A percentile compares a stretch with the other conserved stretches of the same genome.
Evolutionary conservation across 2,113 vertebrate species (phyloP).

Genomic region (Clarias magur): DNA sequence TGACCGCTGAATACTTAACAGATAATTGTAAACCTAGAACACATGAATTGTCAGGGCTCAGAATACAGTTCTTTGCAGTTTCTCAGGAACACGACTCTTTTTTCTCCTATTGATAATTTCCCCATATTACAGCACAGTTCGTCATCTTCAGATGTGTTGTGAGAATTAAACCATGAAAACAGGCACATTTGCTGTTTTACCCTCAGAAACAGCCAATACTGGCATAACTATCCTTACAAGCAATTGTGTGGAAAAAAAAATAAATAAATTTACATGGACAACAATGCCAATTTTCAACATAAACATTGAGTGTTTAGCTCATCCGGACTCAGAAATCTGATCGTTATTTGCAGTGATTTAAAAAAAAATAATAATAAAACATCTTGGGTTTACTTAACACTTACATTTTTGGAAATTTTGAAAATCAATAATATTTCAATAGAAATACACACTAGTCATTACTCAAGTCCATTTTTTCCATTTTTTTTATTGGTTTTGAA

Average conservation of each 20-base stretch:
- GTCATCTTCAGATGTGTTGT: too few relatives aligned
- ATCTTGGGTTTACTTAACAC: too few relatives aligned
- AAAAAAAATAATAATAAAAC: background rate
- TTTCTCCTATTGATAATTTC: background rate
- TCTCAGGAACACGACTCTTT: background rate
- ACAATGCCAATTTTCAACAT: background rate
- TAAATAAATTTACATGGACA: background rate
- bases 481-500: slow-evolving; percentile 77
- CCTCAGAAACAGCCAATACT: too few relatives aligned
- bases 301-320: background rate
- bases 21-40: background rate
- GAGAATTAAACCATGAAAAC: background rate
- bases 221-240: background rate
- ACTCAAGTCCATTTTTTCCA: slow-evolving; percentile 5
- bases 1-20: background rate
- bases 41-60: background rate
- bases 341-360: too few relatives aligned
- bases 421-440: background rate
- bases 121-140: background rate
- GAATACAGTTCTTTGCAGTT: background rate
- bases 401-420: background rate
- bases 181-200: background rate
- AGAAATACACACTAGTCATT: background rate
- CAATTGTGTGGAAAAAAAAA: background rate
- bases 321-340: too few relatives aligned